phyloP scores from a whole-genome alignment of 2,888 invertebrate species.

The Drosophila macrospina region DNA sequence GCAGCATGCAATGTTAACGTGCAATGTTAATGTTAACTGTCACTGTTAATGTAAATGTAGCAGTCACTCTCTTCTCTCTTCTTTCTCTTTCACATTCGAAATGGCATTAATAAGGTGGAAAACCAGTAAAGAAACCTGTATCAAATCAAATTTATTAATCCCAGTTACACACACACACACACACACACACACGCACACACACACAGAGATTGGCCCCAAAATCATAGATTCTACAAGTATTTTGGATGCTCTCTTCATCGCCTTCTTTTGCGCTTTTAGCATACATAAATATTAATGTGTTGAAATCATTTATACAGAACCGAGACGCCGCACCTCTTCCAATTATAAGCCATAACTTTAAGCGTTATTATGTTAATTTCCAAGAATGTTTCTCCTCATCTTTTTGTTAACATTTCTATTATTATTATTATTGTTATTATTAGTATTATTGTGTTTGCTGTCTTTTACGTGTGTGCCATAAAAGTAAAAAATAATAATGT shows the following conservation, averaged over 20 bases:
- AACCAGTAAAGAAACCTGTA: conserved; percentile 22
- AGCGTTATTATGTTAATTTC: conserved; percentile 48
- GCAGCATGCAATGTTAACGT: conserved; percentile 2
- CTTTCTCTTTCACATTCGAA: background rate
- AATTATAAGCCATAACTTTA: conserved; percentile 32
- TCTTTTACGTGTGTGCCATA: conserved; percentile 13
- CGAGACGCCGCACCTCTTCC: conserved; percentile 17
- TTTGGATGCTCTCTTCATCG: conserved; percentile 3
- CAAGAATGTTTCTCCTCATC: conserved; percentile 10
- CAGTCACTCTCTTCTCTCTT: background rate
- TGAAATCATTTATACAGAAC: conserved; percentile 25
- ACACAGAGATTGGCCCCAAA: conserved; percentile 23
- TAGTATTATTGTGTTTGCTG: background rate
- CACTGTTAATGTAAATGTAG: conserved; percentile 9
- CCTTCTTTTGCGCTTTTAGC: conserved; percentile 30
- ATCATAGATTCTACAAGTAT: conserved; percentile 11
- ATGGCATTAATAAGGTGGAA: conserved; percentile 4
- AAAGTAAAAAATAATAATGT: conserved; percentile 13
- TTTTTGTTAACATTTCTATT: conserved; percentile 31
- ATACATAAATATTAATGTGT: conserved; percentile 52
- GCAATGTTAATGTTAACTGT: conserved; percentile 7
- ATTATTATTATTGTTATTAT: background rate
- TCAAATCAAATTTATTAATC: background rate
- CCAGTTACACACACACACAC: background rate
- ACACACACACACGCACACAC: background rate